Conservation (phyloP, 2,797 vertebrate species). For the Gobionotothen gibberifrons region DNA sequence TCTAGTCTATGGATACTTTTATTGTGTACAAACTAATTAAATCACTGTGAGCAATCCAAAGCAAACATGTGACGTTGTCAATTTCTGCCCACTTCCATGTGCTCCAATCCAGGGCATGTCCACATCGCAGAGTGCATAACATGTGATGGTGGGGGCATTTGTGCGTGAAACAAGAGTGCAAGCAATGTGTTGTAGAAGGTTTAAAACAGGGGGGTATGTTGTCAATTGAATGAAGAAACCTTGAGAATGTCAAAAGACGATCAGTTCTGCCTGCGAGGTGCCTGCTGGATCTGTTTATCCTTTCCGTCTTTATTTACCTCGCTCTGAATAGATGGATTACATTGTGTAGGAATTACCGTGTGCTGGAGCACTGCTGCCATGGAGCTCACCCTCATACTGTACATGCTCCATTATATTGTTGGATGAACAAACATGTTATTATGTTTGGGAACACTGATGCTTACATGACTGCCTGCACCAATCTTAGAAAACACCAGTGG, state of each 20-base stretch:
- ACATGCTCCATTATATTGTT: neutral
- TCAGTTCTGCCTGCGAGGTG: slow-evolving; percentile 3
- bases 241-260: neutral
- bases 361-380: slow-evolving; percentile 1
- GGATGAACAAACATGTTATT: neutral
- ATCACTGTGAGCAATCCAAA: slow-evolving; percentile 1
- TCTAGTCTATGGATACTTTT: slow-evolving; percentile 2
- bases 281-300: neutral
- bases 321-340: slow-evolving; percentile 6
- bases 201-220: neutral
- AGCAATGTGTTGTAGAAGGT: slow-evolving; percentile 17
- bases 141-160: slow-evolving; percentile 15
- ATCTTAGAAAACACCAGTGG: slow-evolving; percentile 14
- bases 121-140: slow-evolving; percentile 24
- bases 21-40: neutral
- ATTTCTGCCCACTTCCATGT: slow-evolving; percentile 4
- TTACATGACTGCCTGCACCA: slow-evolving; percentile 26
- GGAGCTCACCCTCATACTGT: neutral
- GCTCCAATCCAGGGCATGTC: slow-evolving; percentile 12
- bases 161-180: slow-evolving; percentile 12
- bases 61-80: slow-evolving; percentile 16
- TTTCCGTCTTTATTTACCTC: slow-evolving; percentile 21
- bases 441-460: slow-evolving; percentile 9
- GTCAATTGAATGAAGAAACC: slow-evolving; percentile 10
- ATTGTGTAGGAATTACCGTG: slow-evolving; percentile 18